Percentiles rank a stretch among this genome's conserved stretches.
phyloP scores from a whole-genome alignment of 2,113 vertebrate species.

The Rissa tridactyla region DNA sequence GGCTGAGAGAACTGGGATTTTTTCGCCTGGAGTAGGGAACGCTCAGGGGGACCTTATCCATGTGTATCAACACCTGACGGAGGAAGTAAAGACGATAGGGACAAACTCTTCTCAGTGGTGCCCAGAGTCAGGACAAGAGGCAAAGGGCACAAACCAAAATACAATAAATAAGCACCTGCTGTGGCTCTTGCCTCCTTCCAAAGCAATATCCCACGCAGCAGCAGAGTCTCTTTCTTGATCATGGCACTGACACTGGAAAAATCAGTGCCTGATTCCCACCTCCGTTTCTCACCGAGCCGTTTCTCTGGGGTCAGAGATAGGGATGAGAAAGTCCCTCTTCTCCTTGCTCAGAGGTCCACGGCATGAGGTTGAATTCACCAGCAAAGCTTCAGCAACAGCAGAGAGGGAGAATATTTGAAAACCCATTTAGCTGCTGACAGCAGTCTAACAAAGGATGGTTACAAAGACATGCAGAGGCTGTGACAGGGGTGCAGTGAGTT shows the following conservation, averaged over 20 bases:
- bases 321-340: not conserved
- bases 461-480: not conserved
- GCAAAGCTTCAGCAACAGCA: not conserved
- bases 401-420: not conserved
- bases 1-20: not conserved
- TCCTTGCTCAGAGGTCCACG: not conserved
- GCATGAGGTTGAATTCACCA: not conserved
- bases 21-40: not conserved
- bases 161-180: not conserved
- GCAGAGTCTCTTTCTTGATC: too few relatives aligned
- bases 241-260: not conserved
- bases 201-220: not conserved
- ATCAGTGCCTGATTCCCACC: not conserved
- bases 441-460: not conserved
- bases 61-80: not conserved
- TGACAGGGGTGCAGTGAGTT: not conserved
- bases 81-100: not conserved
- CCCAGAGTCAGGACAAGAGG: not conserved
- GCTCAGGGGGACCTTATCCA: accelerated
- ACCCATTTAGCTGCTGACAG: not conserved
- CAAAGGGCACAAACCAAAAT: not conserved
- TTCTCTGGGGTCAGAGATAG: not conserved
- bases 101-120: not conserved
- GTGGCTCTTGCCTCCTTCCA: not conserved
- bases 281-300: not conserved